Evolutionary conservation across 2,888 invertebrate genomes (phyloP), one percentile per base, ranked within the genome.

Genomic region (Lathronympha strigana): DNA sequence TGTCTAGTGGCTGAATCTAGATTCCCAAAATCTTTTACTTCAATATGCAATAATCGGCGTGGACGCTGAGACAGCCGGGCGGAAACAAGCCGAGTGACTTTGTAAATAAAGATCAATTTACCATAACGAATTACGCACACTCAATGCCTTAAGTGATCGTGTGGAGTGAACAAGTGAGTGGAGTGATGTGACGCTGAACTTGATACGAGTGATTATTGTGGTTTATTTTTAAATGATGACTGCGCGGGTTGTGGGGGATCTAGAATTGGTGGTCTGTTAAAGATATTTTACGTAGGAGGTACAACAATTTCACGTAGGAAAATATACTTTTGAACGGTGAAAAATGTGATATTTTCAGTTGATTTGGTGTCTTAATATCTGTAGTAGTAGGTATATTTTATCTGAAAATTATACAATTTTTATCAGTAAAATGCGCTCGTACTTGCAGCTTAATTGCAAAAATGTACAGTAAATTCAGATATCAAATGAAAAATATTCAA

Each of bases 71-170:
- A 40, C 43, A 28, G 50, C 33, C 19, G 45, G 28, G 38, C 15
- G 51, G 60, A 54, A 67, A 67, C 13, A 33, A 51, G 68, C 67
- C 68, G 57, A 71, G 69, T 67, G 61, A 64, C 64, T 64, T 45
- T 75, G 75, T 77, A 75, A 68, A 76, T 76, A 76, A 61, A 72
- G 71, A 74, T 72, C 73, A 69, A 71, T 68, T 70, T 58, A 67
- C 51, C 61, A 67, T 68, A 66, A 61, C 54, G 62, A 69, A 66
- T 61, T 67, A 76, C 77, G 77, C 78, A 78, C 78, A 74, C 69
- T 69, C 63, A 69, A 72, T 76, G 77, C 76, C 75, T 74, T 76
- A 71, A 53, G 71, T 61, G 68, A 69, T 63, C 63, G 68, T 63
- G 61, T 47, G 58, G 40, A 36, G 55, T 55, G 55, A 23, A 54